phyloP scores from a whole-genome alignment of 2,797 vertebrate genomes.

The Protonibea diacanthus region DNA sequence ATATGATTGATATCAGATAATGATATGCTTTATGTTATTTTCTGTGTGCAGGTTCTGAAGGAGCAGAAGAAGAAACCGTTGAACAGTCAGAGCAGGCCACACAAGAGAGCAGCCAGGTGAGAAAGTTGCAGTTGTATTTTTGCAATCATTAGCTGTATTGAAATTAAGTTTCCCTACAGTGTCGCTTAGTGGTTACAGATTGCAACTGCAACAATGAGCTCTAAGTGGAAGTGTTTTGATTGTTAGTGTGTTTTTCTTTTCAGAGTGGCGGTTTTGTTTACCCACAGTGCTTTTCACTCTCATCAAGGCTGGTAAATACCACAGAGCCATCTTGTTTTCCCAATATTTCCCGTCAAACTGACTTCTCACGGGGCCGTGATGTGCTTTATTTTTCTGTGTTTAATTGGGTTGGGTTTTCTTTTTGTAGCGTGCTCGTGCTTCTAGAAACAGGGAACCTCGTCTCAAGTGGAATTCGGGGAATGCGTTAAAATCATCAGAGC shows the following conservation, averaged over 20 bases:
- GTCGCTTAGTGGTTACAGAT: constrained; percentile 57
- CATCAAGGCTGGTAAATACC: constrained; percentile 79
- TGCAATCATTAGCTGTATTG: neutral
- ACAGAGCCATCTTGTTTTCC: constrained; percentile 2
- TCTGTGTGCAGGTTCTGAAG: constrained; percentile 61
- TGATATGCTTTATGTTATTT: neutral
- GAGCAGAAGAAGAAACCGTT: constrained; percentile 18
- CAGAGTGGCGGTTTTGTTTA: constrained; percentile 66
- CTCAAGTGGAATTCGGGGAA: constrained; percentile 69
- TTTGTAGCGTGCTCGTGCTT: constrained; percentile 52
- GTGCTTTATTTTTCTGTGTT: neutral
- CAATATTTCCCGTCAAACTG: constrained; percentile 3
- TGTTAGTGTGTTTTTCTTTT: constrained; percentile 22
- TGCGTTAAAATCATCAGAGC: constrained; percentile 60
- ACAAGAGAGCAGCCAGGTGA: constrained; percentile 61
- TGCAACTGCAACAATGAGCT: constrained; percentile 14
- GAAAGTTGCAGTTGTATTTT: constrained; percentile 27
- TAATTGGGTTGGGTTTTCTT: constrained; percentile 15
- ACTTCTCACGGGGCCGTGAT: constrained; percentile 2
- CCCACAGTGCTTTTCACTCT: constrained; percentile 81
- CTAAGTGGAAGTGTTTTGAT: neutral
- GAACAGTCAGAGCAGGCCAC: constrained; percentile 25
- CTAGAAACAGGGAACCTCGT: constrained; percentile 38
- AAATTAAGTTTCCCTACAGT: constrained; percentile 18
- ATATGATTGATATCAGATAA: neutral